phyloP scores from a whole-genome alignment of 2,888 invertebrate species.

The Chorisops tibialis region DNA sequence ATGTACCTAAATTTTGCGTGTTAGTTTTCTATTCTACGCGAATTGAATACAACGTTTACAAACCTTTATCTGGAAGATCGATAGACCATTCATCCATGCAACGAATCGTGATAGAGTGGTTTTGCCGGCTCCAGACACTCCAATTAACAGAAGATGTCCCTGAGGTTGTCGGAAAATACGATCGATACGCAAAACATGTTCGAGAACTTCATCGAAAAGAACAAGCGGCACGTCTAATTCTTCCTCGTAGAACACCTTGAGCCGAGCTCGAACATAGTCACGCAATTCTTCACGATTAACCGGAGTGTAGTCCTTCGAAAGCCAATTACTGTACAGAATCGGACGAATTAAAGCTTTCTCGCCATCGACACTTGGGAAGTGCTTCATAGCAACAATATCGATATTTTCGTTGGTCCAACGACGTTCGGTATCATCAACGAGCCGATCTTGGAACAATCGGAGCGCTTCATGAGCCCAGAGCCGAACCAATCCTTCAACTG shows the following conservation, averaged over 20 bases:
- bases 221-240: conserved; percentile 98
- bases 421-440: conserved; percentile 92
- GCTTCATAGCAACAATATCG: conserved; percentile 85
- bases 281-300: conserved; percentile 92
- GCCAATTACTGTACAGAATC: conserved; percentile 98
- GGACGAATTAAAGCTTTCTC: conserved; percentile 87
- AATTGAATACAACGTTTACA: too few relatives aligned
- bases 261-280: conserved; percentile 93
- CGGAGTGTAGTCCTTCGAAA: conserved; percentile 96
- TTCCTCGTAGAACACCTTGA: conserved; percentile 99
- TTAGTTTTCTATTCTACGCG: neutral
- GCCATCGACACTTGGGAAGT: conserved; percentile 86
- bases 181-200: conserved; percentile 97
- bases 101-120: conserved; percentile 98
- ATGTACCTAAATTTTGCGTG: conserved; percentile 66
- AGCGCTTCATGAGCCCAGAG: conserved; percentile 99
- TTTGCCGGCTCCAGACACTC: conserved; percentile 98
- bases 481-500: conserved; percentile 93
- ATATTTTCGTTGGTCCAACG: conserved; percentile 99
- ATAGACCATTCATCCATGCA: conserved; percentile 99
- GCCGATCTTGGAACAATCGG: conserved; percentile 90
- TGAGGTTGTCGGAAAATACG: conserved; percentile 99
- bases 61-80: conserved; percentile 98
- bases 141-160: conserved; percentile 95
- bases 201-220: conserved; percentile 98